Percentiles rank a stretch among this genome's conserved stretches.
These are phyloP conservation scores for Porites australiensis DNA, from an alignment of 64 coral and sea anemone species.

Conservation along the genomic window DNA sequence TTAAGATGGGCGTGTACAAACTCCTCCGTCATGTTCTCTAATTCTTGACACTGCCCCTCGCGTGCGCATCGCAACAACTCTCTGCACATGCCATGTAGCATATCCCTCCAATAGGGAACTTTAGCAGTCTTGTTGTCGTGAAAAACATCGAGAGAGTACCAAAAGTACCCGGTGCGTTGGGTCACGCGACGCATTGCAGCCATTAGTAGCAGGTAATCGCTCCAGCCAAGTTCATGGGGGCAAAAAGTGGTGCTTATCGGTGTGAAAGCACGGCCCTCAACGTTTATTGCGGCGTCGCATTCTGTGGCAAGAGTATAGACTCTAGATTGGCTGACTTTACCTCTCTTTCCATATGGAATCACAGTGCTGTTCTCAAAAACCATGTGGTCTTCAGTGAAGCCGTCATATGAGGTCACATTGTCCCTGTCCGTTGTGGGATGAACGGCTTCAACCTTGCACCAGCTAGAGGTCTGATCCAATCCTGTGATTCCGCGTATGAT, in stretches of 20 bases:
- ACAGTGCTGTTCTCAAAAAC: slow-evolving; percentile 34
- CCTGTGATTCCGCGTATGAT: slow-evolving; percentile 51
- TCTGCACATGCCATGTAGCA: slow-evolving; percentile 27
- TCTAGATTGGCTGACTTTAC: not conserved
- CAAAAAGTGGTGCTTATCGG: slow-evolving; percentile 46
- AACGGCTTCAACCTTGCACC: slow-evolving; percentile 48
- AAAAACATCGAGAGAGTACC: too few relatives aligned
- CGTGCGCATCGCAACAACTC: slow-evolving; percentile 23
- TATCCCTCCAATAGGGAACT: slow-evolving; percentile 12
- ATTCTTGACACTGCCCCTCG: slow-evolving; percentile 10
- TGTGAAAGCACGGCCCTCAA: slow-evolving; percentile 35
- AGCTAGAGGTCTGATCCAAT: not conserved
- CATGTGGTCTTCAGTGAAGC: slow-evolving; percentile 47
- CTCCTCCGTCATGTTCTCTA: not conserved
- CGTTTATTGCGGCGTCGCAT: slow-evolving; percentile 49
- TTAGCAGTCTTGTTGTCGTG: not conserved
- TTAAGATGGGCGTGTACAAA: slow-evolving; percentile 9
- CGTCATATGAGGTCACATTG: slow-evolving; percentile 48
- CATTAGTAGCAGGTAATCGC: slow-evolving; percentile 32
- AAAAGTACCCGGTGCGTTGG: not conserved
- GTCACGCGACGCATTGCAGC: slow-evolving; percentile 38
- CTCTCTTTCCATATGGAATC: slow-evolving; percentile 9
- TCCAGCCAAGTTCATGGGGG: slow-evolving; percentile 31
- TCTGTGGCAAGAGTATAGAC: slow-evolving; percentile 46
- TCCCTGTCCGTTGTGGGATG: not conserved